Evolutionary conservation across 2,797 vertebrate genomes (phyloP).

Genomic region (Hypotaenidia okinawae): DNA sequence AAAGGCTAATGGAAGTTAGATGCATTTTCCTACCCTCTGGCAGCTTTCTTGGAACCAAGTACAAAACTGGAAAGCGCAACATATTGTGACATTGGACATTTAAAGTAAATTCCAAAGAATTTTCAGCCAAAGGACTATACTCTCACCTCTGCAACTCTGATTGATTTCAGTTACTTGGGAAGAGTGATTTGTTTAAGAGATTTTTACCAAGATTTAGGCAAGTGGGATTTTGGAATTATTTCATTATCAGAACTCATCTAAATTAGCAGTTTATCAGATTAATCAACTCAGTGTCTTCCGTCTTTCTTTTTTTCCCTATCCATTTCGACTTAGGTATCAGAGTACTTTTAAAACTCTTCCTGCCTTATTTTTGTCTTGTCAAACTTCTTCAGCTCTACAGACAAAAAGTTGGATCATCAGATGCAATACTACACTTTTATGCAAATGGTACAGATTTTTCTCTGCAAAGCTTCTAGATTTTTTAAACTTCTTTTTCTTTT

Average conservation of each 20-base stretch:
- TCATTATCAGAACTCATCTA: conserved; percentile 6
- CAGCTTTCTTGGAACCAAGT: conserved; percentile 32
- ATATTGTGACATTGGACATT: background rate
- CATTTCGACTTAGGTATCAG: background rate
- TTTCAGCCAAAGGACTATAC: background rate
- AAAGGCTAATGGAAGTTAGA: conserved; percentile 65
- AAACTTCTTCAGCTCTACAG: background rate
- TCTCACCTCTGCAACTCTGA: background rate
- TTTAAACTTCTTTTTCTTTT: background rate
- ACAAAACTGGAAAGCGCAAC: conserved; percentile 3
- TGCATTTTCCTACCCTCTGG: conserved; percentile 42
- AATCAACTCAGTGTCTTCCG: background rate
- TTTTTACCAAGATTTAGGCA: background rate
- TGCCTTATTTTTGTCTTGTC: background rate
- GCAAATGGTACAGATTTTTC: background rate
- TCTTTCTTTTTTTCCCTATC: background rate
- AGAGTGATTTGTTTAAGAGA: background rate
- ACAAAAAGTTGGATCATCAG: background rate
- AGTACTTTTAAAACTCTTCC: background rate
- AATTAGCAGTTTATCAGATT: background rate
- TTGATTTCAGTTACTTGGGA: background rate
- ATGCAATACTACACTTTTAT: background rate
- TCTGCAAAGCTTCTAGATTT: background rate
- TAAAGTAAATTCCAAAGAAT: conserved; percentile 41
- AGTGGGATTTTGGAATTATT: conserved; percentile 6